Evolutionary conservation across 2,113 vertebrate species (phyloP), one percentile per base, ranked within the genome.

Genomic region (Bufo gargarizans): DNA sequence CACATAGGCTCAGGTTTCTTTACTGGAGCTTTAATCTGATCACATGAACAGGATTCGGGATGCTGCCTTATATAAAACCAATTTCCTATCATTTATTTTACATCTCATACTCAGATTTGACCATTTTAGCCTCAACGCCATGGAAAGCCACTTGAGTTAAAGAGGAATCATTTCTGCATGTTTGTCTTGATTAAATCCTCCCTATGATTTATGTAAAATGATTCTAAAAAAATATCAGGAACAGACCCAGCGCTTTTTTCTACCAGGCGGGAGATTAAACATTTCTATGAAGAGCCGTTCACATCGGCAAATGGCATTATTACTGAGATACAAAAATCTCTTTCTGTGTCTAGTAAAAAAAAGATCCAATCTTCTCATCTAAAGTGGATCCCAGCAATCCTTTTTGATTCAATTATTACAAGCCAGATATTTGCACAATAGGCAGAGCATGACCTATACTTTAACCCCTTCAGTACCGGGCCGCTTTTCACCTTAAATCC

Each of bases 121-220:
- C 8, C 8, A 10, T 76, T 49, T 49, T 11, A 17, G 72, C 45
- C 72, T 49, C 16, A 7, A 49, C 72, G 19, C 7, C 45, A 16
- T 19, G 45, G 72, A 50, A 50, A 76, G 45, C 72, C 8, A 17
- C 72, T 76, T 17, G 72, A 76, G 72, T 8, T 8, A 20, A 33
- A 49, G 19, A 76, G 14, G 49, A 50, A 47, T 43, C 43, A 4
- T 45, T 72, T 45, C 4, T 45, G 33, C 43, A 1, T 10, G 16
- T 76, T 76, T 76, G 14, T 76, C 72, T 4, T 76, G 72, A 76
- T 76, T 76, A 76, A 76, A 76, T 14, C 45, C 45, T 49, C 47
- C 47, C 47, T 50, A 19, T 45, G 19, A 77, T 20, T 50, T 20
- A 77, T 77, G 76, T 20, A 12, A 50, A 77, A 77, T 77, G 47